Conservation (phyloP, 2,888 invertebrate genomes). For the Leucophenga maculata region DNA sequence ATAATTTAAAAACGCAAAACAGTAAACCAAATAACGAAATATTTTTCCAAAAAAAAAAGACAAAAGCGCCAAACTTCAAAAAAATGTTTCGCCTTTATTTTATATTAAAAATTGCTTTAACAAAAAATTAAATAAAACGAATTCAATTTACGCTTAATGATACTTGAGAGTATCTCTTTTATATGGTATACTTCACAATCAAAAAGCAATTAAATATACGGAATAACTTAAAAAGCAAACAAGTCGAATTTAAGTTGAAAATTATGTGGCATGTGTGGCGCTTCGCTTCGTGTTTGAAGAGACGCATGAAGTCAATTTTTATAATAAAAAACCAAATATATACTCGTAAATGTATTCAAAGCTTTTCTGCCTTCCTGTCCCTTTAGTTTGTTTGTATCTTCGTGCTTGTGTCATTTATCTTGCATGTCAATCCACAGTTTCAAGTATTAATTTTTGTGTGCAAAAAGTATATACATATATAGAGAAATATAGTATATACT, state of each 20-base stretch:
- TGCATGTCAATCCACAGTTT: conserved; percentile 50
- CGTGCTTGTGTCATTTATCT: conserved; percentile 37
- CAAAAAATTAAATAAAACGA: background rate
- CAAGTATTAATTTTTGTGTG: conserved; percentile 39
- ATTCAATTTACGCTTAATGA: background rate
- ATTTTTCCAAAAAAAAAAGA: background rate
- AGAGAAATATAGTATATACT: background rate
- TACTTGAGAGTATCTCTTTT: conserved; percentile 9
- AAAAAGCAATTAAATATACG: conserved; percentile 19
- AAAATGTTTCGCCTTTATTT: background rate
- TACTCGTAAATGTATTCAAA: too few species aligned
- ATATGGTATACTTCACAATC: background rate
- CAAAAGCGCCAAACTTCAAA: conserved; percentile 19
- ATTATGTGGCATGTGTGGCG: background rate
- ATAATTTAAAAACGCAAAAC: background rate
- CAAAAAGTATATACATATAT: background rate
- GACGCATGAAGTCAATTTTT: too few species aligned
- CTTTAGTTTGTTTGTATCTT: too few species aligned
- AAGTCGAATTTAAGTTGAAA: background rate
- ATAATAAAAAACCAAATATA: too few species aligned
- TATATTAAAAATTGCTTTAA: background rate
- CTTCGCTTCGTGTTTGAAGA: too few species aligned
- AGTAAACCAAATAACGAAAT: background rate
- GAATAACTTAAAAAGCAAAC: conserved; percentile 1
- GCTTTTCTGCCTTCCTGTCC: too few species aligned